Evolutionary conservation across 2,888 invertebrate genomes (phyloP).

Genomic region (Piscicola geometra): DNA sequence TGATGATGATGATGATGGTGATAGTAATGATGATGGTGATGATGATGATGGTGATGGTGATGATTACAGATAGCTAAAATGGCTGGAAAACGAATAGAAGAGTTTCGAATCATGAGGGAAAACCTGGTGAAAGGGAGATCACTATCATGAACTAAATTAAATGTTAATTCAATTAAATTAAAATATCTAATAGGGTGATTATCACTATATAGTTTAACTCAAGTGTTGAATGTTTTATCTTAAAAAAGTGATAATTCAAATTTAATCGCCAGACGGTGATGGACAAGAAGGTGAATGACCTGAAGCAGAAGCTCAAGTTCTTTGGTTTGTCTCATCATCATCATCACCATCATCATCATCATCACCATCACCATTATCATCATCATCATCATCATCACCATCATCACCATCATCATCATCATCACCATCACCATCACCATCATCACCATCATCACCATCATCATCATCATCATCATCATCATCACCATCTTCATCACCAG

Average conservation of each 20-base stretch:
- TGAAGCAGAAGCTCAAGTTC: too few species aligned
- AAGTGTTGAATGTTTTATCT: too few species aligned
- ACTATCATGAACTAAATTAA: background rate
- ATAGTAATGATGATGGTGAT: slow-evolving; percentile 24
- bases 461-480: slow-evolving; percentile 40
- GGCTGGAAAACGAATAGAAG: background rate
- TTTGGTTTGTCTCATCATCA: background rate
- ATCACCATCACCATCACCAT: background rate
- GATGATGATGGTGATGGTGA: slow-evolving; percentile 17
- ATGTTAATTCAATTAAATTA: background rate
- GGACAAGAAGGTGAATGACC: too few species aligned
- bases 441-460: slow-evolving; percentile 28
- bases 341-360: background rate
- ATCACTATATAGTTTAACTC: background rate
- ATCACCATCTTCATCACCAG: slow-evolving; percentile 30
- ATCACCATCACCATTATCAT: background rate
- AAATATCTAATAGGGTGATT: background rate
- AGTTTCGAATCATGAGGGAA: background rate
- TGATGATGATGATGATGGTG: slow-evolving; percentile 9
- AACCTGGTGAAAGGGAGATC: background rate
- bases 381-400: background rate
- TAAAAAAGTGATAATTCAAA: too few species aligned
- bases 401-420: background rate
- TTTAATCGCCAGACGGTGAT: too few species aligned
- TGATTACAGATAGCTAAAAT: slow-evolving; percentile 10